Conservation (phyloP, 1,140 invertebrate species). For the Bilobella aurantiaca region DNA sequence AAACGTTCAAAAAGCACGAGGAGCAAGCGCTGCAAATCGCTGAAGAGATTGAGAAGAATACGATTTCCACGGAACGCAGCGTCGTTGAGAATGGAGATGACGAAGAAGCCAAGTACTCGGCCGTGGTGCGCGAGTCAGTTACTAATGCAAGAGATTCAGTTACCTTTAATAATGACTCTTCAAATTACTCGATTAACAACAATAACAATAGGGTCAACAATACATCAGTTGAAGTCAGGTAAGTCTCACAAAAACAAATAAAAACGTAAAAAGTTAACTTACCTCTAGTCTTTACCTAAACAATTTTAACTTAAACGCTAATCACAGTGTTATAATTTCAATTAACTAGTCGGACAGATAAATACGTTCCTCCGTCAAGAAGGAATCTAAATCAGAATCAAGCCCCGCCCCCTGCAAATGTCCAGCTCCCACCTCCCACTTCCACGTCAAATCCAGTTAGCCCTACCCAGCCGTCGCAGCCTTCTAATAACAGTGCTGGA, state of each 20-base stretch:
- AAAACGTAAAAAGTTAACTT: too few relatives aligned
- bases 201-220: conserved; percentile 19
- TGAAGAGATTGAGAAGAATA: conserved; percentile 75
- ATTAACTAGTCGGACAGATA: conserved; percentile 49
- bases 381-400: conserved; percentile 44
- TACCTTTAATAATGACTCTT: too few relatives aligned
- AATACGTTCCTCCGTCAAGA: conserved; percentile 66
- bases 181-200: conserved; percentile 7
- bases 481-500: neutral
- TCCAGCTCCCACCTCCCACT: conserved; percentile 13
- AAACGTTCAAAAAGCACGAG: conserved; percentile 67
- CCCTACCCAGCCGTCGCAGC: too few relatives aligned
- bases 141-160: too few relatives aligned
- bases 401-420: conserved; percentile 19
- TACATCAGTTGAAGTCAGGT: too few relatives aligned
- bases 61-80: conserved; percentile 62
- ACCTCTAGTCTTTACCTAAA: neutral
- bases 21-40: conserved; percentile 76
- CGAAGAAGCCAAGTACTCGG: conserved; percentile 62
- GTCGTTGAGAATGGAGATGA: conserved; percentile 86
- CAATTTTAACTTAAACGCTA: conserved; percentile 7
- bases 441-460: neutral
- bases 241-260: too few relatives aligned
- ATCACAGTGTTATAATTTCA: neutral
- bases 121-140: conserved; percentile 38